Base-by-base conservation (phyloP, 2,113 vertebrate species). In the Pomatorhinus ruficollis region DNA sequence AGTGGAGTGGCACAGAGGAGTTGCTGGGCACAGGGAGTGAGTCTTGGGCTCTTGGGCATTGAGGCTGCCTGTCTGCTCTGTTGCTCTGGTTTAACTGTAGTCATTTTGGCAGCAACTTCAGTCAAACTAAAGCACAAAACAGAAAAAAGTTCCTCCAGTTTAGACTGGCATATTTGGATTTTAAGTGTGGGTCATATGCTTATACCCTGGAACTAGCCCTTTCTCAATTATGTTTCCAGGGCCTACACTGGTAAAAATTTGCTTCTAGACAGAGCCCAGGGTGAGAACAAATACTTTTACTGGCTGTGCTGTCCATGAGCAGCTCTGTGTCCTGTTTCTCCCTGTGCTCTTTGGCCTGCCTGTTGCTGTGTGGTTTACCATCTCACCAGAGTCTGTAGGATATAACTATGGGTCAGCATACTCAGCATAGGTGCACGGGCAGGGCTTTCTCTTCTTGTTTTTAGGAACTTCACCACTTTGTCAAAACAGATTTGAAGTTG, bases 371-470 rank as follows among this genome's bases (percentile, higher is more conserved):
- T 39, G 4, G 19, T n/a, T 60, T 87, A 42, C 22, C 16, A 11
- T 61, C 56, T 0, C 0, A 18, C 0, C 0, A 15, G n/a, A 30
- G 6, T 30, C 59, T 47, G 49, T 54, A 42, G 59, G 33, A 5
- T 77, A 5, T 53, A 49, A 28, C n/a, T 11, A 28, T 15, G 14
- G 65, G 44, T 45, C 24, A 76, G 68, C 28, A 50, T 39, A 69
- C 28, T 23, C 42, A 50, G 30, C 14, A n/a, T 12, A 56, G 15
- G 47, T 35, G 23, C 59, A 27, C 25, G 10, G 13, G 25, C 10
- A 45, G 60, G 22, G 56, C 25, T 75, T 85, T 75, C 35, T 68
- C 14, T 44, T 89, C 40, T 60, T 33, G 13, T 37, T 45, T 70
- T n/a, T 30, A 40, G 42, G 70, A 70, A n/a, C 56, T 74, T 78